Conservation (phyloP, 1,140 invertebrate genomes). For the Agrypnia vestita region DNA sequence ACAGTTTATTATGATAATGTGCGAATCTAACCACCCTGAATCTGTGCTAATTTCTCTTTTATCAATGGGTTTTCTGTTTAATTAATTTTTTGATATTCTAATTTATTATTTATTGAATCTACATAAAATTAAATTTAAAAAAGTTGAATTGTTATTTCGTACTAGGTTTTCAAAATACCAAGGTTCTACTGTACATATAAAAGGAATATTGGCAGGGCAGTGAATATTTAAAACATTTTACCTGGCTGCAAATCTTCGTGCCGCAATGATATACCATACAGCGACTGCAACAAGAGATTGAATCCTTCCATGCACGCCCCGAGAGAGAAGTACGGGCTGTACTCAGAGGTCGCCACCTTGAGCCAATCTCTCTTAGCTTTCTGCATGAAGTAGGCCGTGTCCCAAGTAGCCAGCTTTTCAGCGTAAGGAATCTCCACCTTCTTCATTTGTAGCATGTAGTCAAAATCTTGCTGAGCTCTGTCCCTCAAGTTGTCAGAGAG, state of each 20-base stretch:
- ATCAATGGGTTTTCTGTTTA: no score
- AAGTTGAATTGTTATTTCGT: no score
- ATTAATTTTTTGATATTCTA: no score
- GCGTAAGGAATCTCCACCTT: slow-evolving; percentile 70
- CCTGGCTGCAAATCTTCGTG: slow-evolving; percentile 78
- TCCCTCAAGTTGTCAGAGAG: slow-evolving; percentile 81
- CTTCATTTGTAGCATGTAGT: slow-evolving; percentile 85
- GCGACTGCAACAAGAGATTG: slow-evolving; percentile 85
- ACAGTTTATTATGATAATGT: no score
- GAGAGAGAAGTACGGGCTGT: slow-evolving; percentile 92
- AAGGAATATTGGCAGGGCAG: no score
- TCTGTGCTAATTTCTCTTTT: no score
- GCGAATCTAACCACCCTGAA: no score
- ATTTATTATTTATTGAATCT: no score
- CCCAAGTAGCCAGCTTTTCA: slow-evolving; percentile 82
- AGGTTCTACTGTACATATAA: no score
- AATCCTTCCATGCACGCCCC: slow-evolving; percentile 97
- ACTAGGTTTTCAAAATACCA: no score
- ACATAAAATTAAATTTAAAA: no score
- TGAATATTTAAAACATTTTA: slow-evolving; percentile 38
- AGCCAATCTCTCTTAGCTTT: slow-evolving; percentile 82
- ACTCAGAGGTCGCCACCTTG: slow-evolving; percentile 80
- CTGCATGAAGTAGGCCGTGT: slow-evolving; percentile 86
- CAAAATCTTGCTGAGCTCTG: slow-evolving; percentile 81
- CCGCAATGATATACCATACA: slow-evolving; percentile 87